These are phyloP conservation scores for Recurvirostra avosetta DNA, from an alignment of 2,113 vertebrate species.

Conservation along the genomic window DNA sequence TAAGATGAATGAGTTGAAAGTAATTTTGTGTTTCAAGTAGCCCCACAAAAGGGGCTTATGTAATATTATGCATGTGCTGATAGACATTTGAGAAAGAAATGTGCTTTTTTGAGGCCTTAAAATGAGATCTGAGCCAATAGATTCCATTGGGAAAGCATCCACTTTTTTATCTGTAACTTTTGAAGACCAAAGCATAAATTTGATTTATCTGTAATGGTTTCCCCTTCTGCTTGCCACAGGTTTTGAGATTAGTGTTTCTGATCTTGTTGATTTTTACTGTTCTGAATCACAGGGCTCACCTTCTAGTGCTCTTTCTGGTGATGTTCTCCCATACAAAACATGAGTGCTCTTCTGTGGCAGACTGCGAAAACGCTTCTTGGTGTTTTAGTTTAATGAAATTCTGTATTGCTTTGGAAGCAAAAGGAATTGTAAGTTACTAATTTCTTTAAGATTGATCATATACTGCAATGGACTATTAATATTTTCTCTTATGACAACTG, in stretches of 20 bases:
- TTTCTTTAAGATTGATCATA: neutral
- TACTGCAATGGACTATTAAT: neutral
- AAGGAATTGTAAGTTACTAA: neutral
- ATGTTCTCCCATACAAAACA: neutral
- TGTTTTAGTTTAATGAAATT: neutral
- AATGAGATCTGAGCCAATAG: neutral
- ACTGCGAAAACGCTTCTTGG: neutral
- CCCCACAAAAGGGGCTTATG: neutral
- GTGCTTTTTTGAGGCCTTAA: neutral
- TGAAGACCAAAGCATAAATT: neutral
- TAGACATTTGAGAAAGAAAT: slow-evolving; percentile 9
- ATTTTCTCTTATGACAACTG: neutral
- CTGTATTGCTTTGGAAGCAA: neutral
- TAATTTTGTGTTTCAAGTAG: slow-evolving; percentile 10
- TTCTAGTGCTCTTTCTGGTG: neutral
- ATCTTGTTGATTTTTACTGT: neutral
- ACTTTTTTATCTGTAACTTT: neutral
- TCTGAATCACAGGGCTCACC: neutral
- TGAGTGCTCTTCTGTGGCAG: neutral
- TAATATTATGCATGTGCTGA: neutral
- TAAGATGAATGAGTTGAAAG: neutral
- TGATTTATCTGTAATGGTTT: neutral
- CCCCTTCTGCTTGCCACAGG: neutral
- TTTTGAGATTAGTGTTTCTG: neutral
- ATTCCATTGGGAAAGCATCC: neutral